phyloP scores from a whole-genome alignment of 1,140 invertebrate genomes.

The Pygmarrhopalites habei region DNA sequence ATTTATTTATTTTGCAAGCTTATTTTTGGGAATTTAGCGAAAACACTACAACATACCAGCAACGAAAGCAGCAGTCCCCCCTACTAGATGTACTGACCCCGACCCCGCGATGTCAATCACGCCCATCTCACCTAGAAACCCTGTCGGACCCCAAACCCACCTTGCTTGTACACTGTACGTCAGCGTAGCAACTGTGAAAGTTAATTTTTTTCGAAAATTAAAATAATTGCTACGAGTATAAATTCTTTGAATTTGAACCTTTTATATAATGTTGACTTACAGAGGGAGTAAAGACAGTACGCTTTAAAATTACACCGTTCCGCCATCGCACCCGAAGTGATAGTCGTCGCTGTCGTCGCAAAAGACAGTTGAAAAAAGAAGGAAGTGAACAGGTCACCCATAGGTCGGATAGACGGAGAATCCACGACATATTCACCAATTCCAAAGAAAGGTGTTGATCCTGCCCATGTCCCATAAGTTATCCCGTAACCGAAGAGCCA shows the following conservation, averaged over 20 bases:
- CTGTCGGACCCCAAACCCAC: constrained; percentile 22
- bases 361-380: constrained; percentile 84
- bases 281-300: constrained; percentile 78
- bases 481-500: constrained; percentile 49
- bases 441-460: constrained; percentile 31
- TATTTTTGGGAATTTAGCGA: no score
- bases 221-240: no score
- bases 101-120: constrained; percentile 55
- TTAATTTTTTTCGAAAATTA: no score
- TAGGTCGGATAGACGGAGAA: constrained; percentile 15
- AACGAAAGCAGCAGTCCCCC: constrained; percentile 54
- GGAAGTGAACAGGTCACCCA: constrained; percentile 60
- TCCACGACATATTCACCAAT: constrained; percentile 34
- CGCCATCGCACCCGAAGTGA: constrained; percentile 65
- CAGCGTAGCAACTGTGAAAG: constrained; percentile 51
- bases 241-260: no score
- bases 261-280: constrained; percentile 65
- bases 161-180: constrained; percentile 46
- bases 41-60: no score
- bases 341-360: constrained; percentile 61
- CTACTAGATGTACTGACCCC: constrained; percentile 83
- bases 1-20: no score
- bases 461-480: constrained; percentile 38
- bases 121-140: constrained; percentile 14
- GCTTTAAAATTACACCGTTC: constrained; percentile 85